Evolutionary conservation across 2,888 invertebrate genomes (phyloP), one percentile per base, ranked within the genome.

Genomic region (Archips crataeganus): DNA sequence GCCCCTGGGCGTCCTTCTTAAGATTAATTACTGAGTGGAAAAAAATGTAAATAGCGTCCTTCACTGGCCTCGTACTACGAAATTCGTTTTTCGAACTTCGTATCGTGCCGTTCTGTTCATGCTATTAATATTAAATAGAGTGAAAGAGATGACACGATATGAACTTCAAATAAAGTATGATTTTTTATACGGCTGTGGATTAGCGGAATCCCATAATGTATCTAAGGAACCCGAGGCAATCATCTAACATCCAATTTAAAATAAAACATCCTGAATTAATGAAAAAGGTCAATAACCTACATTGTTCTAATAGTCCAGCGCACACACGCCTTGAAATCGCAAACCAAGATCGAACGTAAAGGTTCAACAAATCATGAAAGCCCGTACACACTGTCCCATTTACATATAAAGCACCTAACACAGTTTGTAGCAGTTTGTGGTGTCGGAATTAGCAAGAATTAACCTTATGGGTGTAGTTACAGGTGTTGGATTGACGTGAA

Each of bases 341-440:
- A 2, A 47, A 45, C 63, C 47, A 8, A 63, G 63, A 63, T 65
- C 64, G 68, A 70, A 74, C 60, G 69, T 61, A 70, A 74, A 71
- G 69, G 60, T 60, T 60, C 68, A 74, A 60, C 69, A 74, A 64
- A 74, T 65, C 74, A 70, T 65, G 74, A 65, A 70, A 70, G 72
- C 61, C 64, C 74, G 60, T 72, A 74, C 70, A 65, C 70, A 63
- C 45, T 70, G 70, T 65, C 69, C 74, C 51, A 74, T 70, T 74
- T 65, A 70, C 69, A 70, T 74, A 65, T 74, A 74, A 74, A 74
- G 64, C 74, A 65, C 69, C 60, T 60, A 51, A 49, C 68, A 15
- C 51, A 47, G 59, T 51, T 39, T 13, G 60, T n/a, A 45, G 4
- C 23, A 42, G 36, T 51, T 45, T 42, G 49, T 34, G 65, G 13